Conservation (phyloP, 2,797 vertebrate genomes). For the Podarcis lilfordi region DNA sequence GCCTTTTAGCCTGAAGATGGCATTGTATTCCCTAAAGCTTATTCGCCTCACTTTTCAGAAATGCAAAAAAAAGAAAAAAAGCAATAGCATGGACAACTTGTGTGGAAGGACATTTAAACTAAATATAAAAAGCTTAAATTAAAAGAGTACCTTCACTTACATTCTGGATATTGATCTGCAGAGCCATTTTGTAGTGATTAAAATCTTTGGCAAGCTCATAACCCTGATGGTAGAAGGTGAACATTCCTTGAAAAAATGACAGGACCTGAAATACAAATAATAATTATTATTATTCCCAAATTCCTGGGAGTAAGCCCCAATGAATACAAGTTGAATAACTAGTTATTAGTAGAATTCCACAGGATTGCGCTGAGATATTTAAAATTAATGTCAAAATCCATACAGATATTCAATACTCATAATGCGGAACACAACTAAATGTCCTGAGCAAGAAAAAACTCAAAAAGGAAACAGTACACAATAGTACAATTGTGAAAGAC, state of each 20-base stretch:
- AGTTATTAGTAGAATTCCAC: not conserved
- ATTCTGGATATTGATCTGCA: slow-evolving; percentile 99
- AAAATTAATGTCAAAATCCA: not conserved
- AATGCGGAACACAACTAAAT: not conserved
- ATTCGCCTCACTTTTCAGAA: not conserved
- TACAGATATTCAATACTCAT: not conserved
- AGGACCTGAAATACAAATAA: slow-evolving; percentile 85
- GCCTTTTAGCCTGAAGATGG: slow-evolving; percentile 72
- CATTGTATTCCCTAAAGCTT: slow-evolving; percentile 41
- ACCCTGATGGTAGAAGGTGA: slow-evolving; percentile 98
- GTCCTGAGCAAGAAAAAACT: not conserved
- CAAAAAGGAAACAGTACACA: not conserved
- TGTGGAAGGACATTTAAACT: not conserved
- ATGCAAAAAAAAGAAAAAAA: not conserved
- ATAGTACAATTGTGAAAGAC: not conserved
- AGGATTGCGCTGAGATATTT: not conserved
- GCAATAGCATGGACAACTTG: not conserved
- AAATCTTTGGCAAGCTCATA: slow-evolving; percentile 98
- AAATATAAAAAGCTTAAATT: not conserved
- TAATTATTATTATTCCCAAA: no score
- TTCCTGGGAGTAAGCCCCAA: not conserved
- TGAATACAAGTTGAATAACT: not conserved
- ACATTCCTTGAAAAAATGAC: slow-evolving; percentile 97
- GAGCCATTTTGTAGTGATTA: slow-evolving; percentile 92
- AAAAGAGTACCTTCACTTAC: slow-evolving; percentile 79